Conservation (phyloP, 2,888 invertebrate species). For the Odiellus spinosus region DNA sequence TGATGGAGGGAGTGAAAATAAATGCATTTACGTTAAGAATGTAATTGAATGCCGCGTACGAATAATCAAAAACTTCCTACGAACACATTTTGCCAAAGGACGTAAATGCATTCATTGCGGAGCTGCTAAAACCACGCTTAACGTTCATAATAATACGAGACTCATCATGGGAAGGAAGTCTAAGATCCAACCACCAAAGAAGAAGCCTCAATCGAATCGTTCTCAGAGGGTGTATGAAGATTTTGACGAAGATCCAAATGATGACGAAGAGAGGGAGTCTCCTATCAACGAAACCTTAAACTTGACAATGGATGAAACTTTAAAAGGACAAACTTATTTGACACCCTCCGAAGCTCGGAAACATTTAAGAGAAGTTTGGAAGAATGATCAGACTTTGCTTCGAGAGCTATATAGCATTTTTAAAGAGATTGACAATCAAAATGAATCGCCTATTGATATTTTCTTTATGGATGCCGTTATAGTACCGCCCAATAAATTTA, state of each 20-base stretch:
- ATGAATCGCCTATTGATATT: conserved; percentile 47
- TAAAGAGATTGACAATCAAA: conserved; percentile 19
- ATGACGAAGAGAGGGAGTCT: conserved; percentile 6
- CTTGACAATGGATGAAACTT: conserved; percentile 3
- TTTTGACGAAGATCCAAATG: conserved; percentile 7
- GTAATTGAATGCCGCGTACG: conserved; percentile 23
- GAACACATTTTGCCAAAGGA: conserved; percentile 10
- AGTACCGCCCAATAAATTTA: conserved; percentile 67
- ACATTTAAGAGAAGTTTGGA: conserved; percentile 53
- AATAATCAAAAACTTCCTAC: conserved; percentile 23
- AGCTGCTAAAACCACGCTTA: conserved; percentile 3
- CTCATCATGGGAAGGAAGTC: conserved; percentile 5
- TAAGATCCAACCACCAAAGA: not conserved
- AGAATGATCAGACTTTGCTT: conserved; percentile 51
- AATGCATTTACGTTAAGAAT: conserved; percentile 21
- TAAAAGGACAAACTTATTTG: conserved; percentile 22
- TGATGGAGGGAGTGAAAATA: not conserved
- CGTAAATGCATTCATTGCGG: conserved; percentile 18
- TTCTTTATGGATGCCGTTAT: conserved; percentile 72
- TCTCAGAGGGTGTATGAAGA: conserved; percentile 1
- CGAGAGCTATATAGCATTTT: conserved; percentile 53
- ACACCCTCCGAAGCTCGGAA: conserved; percentile 31
- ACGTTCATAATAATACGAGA: conserved; percentile 8
- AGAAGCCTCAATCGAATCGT: not conserved
- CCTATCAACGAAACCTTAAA: conserved; percentile 7